These are phyloP conservation scores for Bursaphelenchus okinawaensis DNA, from an alignment of 2,888 invertebrate species.

Conservation along the genomic window DNA sequence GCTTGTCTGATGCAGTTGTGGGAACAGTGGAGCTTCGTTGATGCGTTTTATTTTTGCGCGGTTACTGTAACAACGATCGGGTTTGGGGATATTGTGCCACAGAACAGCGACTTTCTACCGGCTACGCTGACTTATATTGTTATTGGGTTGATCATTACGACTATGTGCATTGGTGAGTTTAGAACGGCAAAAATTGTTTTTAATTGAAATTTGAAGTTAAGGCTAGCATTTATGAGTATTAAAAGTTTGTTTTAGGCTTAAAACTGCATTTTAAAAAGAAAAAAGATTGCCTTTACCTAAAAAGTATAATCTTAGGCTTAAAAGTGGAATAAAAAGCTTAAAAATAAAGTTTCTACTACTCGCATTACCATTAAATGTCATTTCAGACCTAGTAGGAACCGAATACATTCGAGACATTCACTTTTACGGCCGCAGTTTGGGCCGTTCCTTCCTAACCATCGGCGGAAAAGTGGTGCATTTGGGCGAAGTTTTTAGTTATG, in stretches of 20 bases:
- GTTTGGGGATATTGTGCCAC: conserved; percentile 58
- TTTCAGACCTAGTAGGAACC: conserved; percentile 55
- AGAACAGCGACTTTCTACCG: conserved; percentile 54
- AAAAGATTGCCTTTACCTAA: background rate
- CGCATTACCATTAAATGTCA: background rate
- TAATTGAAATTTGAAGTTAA: background rate
- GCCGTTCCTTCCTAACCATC: conserved; percentile 55
- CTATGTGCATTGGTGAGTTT: conserved; percentile 57
- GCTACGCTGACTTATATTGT: conserved; percentile 57
- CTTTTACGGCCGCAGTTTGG: conserved; percentile 57
- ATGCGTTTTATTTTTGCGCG: conserved; percentile 58
- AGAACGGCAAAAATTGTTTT: too few species aligned
- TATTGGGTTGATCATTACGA: conserved; percentile 56
- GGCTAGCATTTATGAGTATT: too few species aligned
- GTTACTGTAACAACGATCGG: conserved; percentile 59
- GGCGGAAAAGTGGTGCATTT: conserved; percentile 58
- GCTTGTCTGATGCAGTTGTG: conserved; percentile 57
- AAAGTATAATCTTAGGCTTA: too few species aligned
- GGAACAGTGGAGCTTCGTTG: conserved; percentile 58
- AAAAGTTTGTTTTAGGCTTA: too few species aligned
- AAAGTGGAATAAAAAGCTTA: too few species aligned
- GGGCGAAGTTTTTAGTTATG: conserved; percentile 58
- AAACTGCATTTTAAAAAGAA: too few species aligned
- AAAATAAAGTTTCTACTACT: background rate
- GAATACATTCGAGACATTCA: conserved; percentile 58